These are phyloP conservation scores for Nysson spinosus DNA, from an alignment of 2,888 invertebrate species.

Conservation along the genomic window DNA sequence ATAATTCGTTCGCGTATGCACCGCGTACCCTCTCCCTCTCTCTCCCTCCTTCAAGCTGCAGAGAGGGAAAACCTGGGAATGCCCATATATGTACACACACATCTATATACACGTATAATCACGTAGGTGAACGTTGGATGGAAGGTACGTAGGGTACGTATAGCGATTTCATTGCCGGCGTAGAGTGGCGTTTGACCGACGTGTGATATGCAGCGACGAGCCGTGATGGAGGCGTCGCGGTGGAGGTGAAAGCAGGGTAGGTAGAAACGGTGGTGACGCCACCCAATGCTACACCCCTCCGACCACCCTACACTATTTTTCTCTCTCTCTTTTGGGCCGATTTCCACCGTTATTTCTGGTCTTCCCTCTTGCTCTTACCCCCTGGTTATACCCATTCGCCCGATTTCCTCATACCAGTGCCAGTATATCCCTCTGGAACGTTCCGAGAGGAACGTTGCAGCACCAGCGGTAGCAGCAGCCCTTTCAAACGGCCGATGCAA, in stretches of 20 bases:
- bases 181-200: constrained; percentile 74
- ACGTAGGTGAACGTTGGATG: constrained; percentile 52
- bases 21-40: too few species aligned
- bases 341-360: constrained; percentile 2
- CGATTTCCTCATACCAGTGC: constrained; percentile 41
- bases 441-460: too few species aligned
- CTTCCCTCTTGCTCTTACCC: constrained; percentile 26
- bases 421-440: constrained; percentile 39
- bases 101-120: constrained; percentile 44
- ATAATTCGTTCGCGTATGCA: constrained; percentile 69
- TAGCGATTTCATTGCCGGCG: constrained; percentile 71
- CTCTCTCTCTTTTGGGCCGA: constrained; percentile 36
- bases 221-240: constrained; percentile 54
- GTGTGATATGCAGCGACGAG: constrained; percentile 72
- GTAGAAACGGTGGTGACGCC: constrained; percentile 50
- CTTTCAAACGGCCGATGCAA: constrained; percentile 76
- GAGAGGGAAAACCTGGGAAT: constrained; percentile 11
- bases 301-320: constrained; percentile 6
- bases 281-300: constrained; percentile 53
- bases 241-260: constrained; percentile 47
- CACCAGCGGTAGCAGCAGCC: constrained; percentile 59
- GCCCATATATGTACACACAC: constrained; percentile 18
- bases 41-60: constrained; percentile 9
- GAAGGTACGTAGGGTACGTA: constrained; percentile 52
- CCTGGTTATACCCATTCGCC: constrained; percentile 33